Base-by-base conservation (phyloP, 2,888 invertebrate species). In the Diadromus collaris region DNA sequence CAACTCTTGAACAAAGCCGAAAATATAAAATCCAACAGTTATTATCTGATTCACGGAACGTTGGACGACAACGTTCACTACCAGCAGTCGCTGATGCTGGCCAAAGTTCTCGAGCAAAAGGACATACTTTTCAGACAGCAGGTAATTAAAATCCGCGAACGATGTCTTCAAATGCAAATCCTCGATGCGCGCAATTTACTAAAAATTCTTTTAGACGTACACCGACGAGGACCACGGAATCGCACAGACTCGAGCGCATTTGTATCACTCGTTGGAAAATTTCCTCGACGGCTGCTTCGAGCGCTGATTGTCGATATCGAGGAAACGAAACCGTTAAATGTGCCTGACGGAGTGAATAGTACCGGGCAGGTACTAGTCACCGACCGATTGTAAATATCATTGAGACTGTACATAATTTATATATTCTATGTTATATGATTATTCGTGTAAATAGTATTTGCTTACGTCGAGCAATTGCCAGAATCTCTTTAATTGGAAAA, bases 11-110 rank as follows among this genome's bases (percentile, higher is more conserved):
- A 94, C 77, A 94, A 93, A 85, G 94, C 93, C 44, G 92, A 93
- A 60, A 93, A 94, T 83, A 93, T 96, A 83, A 90, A 91, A 63
- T 91, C 94, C 86, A 97, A 98, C 90, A 94, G 95, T 81, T 98
- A 96, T 91, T 95, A 98, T 90, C 91, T 99, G 70, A 95, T 98
- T 78, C 99, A 99, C 91, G 99, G 99, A 74, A 98, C 98, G 2
- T 95, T 96, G 19, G 97, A 97, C 88, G 97, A 97, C 90, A 99
- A 99, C 91, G 99, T 99, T 0, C 99, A 99, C 91, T 99, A 97
- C 91, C 99, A 99, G 90, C 98, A 99, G 91, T 95, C 98, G 7
- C 97, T 99, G 94, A 93, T 98, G 89, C 93, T 99, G 85, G 96
- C 98, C 2, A 95, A 97, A 88, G 94, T 96, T 76, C 92, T 99